A percentile compares a stretch with the other conserved stretches of the same genome.
Evolutionary conservation across 2,113 vertebrate genomes (phyloP).

Genomic region (Chrysemys picta): DNA sequence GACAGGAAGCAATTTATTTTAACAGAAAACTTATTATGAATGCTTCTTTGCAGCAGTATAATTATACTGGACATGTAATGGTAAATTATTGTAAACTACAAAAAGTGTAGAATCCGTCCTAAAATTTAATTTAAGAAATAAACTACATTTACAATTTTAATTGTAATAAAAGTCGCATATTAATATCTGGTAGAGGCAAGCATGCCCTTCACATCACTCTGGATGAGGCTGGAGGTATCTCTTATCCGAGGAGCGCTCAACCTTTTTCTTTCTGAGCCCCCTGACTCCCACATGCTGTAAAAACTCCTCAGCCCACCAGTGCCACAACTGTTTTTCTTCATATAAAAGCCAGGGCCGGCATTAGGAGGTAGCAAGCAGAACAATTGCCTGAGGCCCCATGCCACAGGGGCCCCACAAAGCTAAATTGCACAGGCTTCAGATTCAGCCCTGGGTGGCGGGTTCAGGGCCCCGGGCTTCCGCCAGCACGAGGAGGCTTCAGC

Average conservation of each 20-base stretch:
- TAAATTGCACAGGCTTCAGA: too few species aligned
- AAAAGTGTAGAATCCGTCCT: not conserved
- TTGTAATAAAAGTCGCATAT: not conserved
- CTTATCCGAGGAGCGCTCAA: not conserved
- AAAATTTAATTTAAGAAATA: not conserved
- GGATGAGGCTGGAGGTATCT: not conserved
- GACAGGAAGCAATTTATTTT: not conserved
- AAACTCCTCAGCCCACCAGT: too few species aligned
- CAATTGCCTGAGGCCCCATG: too few species aligned
- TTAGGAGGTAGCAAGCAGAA: too few species aligned
- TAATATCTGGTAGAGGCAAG: not conserved
- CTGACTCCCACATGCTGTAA: too few species aligned
- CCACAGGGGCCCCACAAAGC: too few species aligned
- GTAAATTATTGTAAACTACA: not conserved
- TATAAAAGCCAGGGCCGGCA: too few species aligned
- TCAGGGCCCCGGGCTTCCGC: too few species aligned
- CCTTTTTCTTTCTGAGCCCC: too few species aligned
- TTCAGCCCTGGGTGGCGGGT: too few species aligned
- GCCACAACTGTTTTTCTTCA: too few species aligned
- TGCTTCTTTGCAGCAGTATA: not conserved
- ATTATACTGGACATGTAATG: not conserved
- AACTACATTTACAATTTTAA: not conserved
- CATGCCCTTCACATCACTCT: not conserved
- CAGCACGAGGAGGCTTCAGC: too few species aligned
- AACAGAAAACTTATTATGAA: not conserved